Evolutionary conservation across 2,888 invertebrate genomes (phyloP).

Genomic region (Psococerastis gibbosa): DNA sequence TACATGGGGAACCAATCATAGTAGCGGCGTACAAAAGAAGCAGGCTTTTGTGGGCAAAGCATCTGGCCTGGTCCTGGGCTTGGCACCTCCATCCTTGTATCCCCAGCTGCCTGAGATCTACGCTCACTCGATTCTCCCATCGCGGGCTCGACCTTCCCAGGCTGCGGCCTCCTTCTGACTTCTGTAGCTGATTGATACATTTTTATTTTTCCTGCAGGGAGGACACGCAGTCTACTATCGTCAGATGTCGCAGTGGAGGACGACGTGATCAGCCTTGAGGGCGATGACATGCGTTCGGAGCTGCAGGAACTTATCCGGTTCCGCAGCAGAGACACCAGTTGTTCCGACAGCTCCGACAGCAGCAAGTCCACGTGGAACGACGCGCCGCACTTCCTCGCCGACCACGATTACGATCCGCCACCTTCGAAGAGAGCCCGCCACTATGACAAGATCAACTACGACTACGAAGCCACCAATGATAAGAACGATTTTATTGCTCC

Average conservation of each 20-base stretch:
- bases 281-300: constrained; percentile 20
- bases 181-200: too few relatives aligned
- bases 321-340: neutral
- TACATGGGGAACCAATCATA: too few relatives aligned
- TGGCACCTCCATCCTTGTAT: too few relatives aligned
- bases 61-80: too few relatives aligned
- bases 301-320: constrained; percentile 23
- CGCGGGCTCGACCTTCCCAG: constrained; percentile 18
- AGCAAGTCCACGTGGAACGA: neutral
- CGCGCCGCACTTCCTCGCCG: constrained; percentile 12
- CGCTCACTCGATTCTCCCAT: constrained; percentile 21
- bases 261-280: constrained; percentile 19
- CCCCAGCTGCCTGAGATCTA: constrained; percentile 20
- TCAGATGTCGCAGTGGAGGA: constrained; percentile 23
- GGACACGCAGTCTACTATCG: constrained; percentile 24
- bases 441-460: constrained; percentile 8
- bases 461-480: too few relatives aligned
- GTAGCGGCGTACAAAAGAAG: too few relatives aligned
- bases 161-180: too few relatives aligned
- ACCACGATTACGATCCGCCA: constrained; percentile 18
- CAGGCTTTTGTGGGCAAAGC: too few relatives aligned
- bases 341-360: constrained; percentile 10
- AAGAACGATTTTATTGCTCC: constrained; percentile 14
- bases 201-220: constrained; percentile 21
- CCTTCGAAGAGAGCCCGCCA: constrained; percentile 14